phyloP scores from a whole-genome alignment of 1,140 invertebrate species.

The Bombus superbus region DNA sequence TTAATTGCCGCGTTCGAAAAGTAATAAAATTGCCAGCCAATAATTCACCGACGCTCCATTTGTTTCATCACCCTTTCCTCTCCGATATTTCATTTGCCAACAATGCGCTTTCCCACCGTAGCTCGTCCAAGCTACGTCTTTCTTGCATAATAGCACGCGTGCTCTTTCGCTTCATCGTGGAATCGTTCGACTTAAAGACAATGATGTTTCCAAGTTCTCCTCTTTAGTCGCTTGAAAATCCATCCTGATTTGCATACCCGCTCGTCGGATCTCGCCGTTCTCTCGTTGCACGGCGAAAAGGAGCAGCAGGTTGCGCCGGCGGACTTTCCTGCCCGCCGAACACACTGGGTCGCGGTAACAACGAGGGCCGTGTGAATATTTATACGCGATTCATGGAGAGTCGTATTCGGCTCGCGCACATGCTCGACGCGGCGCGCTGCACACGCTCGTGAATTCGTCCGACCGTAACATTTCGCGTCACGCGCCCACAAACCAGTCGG shows the following conservation, averaged over 20 bases:
- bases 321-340: conserved; percentile 23
- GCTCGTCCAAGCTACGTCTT: too few species aligned
- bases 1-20: conserved; percentile 26
- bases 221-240: conserved; percentile 14
- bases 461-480: too few species aligned
- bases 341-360: conserved; percentile 11
- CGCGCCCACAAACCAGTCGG: neutral
- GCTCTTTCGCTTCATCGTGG: neutral
- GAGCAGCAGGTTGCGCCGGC: conserved; percentile 43
- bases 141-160: too few species aligned
- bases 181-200: too few species aligned
- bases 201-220: conserved; percentile 9
- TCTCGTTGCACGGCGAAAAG: conserved; percentile 11
- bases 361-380: conserved; percentile 54
- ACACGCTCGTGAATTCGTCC: neutral
- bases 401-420: neutral
- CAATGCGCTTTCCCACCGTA: neutral
- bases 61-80: conserved; percentile 1
- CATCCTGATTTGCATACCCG: conserved; percentile 50
- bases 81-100: neutral
- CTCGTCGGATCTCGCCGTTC: neutral
- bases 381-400: conserved; percentile 21
- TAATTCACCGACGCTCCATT: conserved; percentile 35
- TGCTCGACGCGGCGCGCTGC: too few species aligned
- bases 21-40: conserved; percentile 33